Evolutionary conservation across 1,140 invertebrate genomes (phyloP), one percentile per base, ranked within the genome.

Genomic region (Hermetia illucens): DNA sequence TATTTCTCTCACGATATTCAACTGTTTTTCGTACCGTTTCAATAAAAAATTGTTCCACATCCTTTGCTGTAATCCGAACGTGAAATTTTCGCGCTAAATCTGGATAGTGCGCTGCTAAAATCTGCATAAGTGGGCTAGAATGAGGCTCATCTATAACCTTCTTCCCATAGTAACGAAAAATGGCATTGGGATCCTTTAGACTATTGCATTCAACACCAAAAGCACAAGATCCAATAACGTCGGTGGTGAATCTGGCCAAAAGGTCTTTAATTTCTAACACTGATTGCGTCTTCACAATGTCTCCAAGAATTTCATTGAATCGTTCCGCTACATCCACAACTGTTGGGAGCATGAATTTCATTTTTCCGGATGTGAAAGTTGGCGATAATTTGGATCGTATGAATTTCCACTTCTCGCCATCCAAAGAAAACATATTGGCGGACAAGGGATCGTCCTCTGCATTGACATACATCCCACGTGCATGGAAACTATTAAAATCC

Each of bases 281-380:
- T n/a, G n/a, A n/a, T n/a, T n/a, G n/a, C n/a, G n/a, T n/a, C n/a
- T n/a, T n/a, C n/a, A n/a, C n/a, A n/a, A n/a, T n/a, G n/a, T n/a
- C n/a, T n/a, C n/a, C n/a, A n/a, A n/a, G n/a, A n/a, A n/a, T n/a
- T n/a, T n/a, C n/a, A n/a, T n/a, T n/a, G n/a, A n/a, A n/a, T n/a
- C n/a, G n/a, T n/a, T n/a, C n/a, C n/a, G n/a, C n/a, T n/a, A n/a
- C n/a, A n/a, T n/a, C n/a, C n/a, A n/a, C 41, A 4, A 68, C 35
- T 0, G 59, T 44, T 4, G 44, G 38, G 18, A 67, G 63, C 58
- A 70, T 68, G 1, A 43, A 39, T 41, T 66, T 69, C 8, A 71
- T 47, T 48, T 68, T 70, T 12, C 53, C 58, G 0, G 65, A 51
- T 0, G 65, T 68, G 43, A 72, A 72, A 4, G 62, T 56, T 4